Conservation (phyloP, 2,888 invertebrate species). For the Leucoma salicis region DNA sequence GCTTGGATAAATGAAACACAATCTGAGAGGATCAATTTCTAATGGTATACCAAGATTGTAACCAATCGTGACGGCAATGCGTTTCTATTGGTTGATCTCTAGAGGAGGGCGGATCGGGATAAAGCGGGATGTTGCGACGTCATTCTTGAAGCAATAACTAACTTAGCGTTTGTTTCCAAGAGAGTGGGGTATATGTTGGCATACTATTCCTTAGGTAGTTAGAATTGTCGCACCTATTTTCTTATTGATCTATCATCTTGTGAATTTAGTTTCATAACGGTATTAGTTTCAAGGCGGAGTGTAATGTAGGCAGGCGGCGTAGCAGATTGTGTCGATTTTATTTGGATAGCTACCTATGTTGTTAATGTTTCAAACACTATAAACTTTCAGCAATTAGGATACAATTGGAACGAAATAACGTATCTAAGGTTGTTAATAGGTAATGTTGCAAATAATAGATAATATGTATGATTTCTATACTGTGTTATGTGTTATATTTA, state of each 20-base stretch:
- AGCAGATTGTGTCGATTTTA: slow-evolving; percentile 30
- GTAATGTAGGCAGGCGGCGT: slow-evolving; percentile 53
- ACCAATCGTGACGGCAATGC: slow-evolving; percentile 58
- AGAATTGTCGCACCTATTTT: slow-evolving; percentile 60
- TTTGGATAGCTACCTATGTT: slow-evolving; percentile 33
- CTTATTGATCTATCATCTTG: slow-evolving; percentile 46
- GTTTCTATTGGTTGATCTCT: slow-evolving; percentile 53
- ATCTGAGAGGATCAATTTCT: slow-evolving; percentile 57
- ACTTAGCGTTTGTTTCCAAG: slow-evolving; percentile 51
- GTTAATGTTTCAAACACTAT: slow-evolving; percentile 22
- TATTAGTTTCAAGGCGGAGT: slow-evolving; percentile 66
- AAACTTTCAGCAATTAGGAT: too few species aligned
- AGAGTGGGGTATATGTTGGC: slow-evolving; percentile 52
- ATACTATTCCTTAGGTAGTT: slow-evolving; percentile 40
- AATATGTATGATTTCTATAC: too few species aligned
- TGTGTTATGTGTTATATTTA: too few species aligned
- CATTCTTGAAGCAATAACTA: slow-evolving; percentile 32
- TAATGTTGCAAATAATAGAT: too few species aligned
- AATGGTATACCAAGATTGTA: slow-evolving; percentile 61
- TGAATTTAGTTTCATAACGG: slow-evolving; percentile 49
- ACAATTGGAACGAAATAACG: too few species aligned
- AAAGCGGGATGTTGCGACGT: slow-evolving; percentile 52
- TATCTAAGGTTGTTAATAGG: too few species aligned
- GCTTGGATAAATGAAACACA: slow-evolving; percentile 60
- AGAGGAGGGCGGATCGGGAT: slow-evolving; percentile 60